A percentile compares a stretch with the other conserved stretches of the same genome.
Evolutionary conservation across 2,113 vertebrate species (phyloP).

Genomic region (Mastomys coucha): DNA sequence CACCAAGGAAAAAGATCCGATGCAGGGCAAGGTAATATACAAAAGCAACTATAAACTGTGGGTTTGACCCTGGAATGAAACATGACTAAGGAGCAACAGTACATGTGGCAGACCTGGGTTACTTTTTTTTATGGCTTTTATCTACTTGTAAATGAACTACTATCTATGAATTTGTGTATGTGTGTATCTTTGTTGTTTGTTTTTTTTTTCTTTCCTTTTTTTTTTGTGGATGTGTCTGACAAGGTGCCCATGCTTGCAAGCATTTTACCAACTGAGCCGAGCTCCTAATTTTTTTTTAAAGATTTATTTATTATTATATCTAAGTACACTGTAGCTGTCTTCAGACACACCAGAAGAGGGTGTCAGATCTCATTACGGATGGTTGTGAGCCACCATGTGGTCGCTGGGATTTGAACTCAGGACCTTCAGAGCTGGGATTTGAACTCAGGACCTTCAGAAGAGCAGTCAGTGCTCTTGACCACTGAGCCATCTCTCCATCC

Average conservation of each 20-base stretch:
- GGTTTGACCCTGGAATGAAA: background rate
- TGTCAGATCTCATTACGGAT: no score
- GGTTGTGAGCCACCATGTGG: no score
- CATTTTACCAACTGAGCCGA: background rate
- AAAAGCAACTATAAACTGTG: constrained; percentile 16
- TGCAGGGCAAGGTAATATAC: background rate
- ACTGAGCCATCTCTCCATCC: background rate
- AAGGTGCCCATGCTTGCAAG: background rate
- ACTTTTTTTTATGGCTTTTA: background rate
- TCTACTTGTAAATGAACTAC: constrained; percentile 22
- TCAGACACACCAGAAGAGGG: no score
- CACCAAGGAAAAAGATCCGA: constrained; percentile 13
- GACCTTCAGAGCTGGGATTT: no score
- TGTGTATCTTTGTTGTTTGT: background rate
- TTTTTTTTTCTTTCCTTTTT: background rate
- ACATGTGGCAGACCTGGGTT: background rate
- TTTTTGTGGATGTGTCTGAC: background rate
- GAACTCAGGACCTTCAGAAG: no score
- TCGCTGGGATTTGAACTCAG: no score
- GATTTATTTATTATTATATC: no score
- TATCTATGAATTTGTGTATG: background rate
- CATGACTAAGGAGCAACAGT: background rate
- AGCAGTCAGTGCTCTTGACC: no score
- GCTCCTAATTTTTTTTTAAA: no score
- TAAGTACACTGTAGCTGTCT: no score